Percentiles rank a stretch among this genome's conserved stretches.
Evolutionary conservation across 2,113 vertebrate genomes (phyloP).

Genomic region (Ctenodactylus gundi): DNA sequence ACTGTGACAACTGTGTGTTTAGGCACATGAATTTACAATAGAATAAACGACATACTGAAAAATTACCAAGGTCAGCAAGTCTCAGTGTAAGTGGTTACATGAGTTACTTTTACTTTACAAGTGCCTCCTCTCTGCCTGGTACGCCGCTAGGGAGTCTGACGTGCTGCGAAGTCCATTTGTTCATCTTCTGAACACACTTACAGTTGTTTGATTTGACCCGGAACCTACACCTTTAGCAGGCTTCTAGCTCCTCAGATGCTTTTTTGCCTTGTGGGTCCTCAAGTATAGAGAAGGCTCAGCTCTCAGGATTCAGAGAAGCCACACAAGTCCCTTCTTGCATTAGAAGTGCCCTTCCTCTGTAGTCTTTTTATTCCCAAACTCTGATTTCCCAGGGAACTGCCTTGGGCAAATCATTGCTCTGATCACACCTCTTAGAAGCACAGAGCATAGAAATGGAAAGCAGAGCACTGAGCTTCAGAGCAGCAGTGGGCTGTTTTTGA

Average conservation of each 20-base stretch:
- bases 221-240: neutral
- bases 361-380: neutral
- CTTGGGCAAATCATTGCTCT: conserved; percentile 45
- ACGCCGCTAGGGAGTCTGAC: neutral
- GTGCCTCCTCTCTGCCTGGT: neutral
- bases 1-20: neutral
- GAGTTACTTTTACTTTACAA: neutral
- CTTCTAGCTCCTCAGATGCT: neutral
- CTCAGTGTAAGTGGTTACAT: neutral
- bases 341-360: neutral
- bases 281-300: neutral
- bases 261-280: neutral
- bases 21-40: neutral
- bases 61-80: neutral
- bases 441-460: conserved; percentile 47
- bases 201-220: neutral
- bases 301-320: neutral
- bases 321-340: too few relatives aligned
- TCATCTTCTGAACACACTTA: conserved; percentile 12
- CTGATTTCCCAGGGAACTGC: neutral
- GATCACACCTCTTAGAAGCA: conserved; percentile 47
- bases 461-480: conserved; percentile 54
- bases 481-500: conserved; percentile 41
- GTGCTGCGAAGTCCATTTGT: neutral
- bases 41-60: neutral